Percentiles rank a stretch among this genome's conserved stretches.
These are phyloP conservation scores for Spea multiplicata DNA, from an alignment of 2,113 vertebrate genomes.

Conservation along the genomic window DNA sequence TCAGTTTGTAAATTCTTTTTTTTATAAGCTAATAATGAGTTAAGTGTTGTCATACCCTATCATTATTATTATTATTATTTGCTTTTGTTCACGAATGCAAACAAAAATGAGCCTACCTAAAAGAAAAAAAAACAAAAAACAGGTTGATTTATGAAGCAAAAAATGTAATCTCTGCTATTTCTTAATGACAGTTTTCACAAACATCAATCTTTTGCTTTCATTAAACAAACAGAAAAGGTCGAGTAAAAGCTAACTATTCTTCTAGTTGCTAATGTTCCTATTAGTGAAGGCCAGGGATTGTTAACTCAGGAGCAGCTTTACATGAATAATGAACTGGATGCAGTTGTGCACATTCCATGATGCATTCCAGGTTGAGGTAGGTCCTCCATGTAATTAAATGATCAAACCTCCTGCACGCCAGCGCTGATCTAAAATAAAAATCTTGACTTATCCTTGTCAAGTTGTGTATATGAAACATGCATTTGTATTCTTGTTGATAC, in stretches of 20 bases:
- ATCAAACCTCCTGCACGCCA: background rate
- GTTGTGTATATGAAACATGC: too few species aligned
- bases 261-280: background rate
- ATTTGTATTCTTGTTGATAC: too few species aligned
- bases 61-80: background rate
- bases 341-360: constrained; percentile 16
- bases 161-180: background rate
- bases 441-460: too few species aligned
- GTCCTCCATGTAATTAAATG: background rate
- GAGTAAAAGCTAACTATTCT: constrained; percentile 4
- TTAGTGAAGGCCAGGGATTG: constrained; percentile 6
- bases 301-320: background rate
- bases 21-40: too few species aligned
- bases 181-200: background rate
- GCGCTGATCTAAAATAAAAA: too few species aligned
- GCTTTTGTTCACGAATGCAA: background rate
- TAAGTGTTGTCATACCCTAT: too few species aligned
- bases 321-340: constrained; percentile 2
- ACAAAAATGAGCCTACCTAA: background rate
- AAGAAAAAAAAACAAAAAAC: background rate
- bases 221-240: constrained; percentile 34
- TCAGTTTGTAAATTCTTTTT: too few species aligned
- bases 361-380: constrained; percentile 16
- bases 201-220: background rate
- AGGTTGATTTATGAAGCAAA: constrained; percentile 22